Base-by-base conservation (phyloP, 2,113 vertebrate species). In the Oostethus manadensis region DNA sequence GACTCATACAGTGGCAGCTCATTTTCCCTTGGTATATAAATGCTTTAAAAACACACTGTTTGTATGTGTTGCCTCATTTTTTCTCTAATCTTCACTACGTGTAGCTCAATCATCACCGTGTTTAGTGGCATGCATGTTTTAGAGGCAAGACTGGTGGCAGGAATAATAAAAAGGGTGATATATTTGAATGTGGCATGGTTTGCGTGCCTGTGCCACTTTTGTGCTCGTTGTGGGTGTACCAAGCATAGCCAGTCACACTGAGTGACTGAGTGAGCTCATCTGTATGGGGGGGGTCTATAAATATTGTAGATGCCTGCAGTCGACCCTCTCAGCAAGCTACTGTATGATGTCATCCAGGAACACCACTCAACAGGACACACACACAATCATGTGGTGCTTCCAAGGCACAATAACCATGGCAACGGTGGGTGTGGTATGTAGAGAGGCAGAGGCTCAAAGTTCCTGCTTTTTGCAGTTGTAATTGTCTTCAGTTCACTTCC, bases 231-330 rank as follows among this genome's bases (percentile, higher is more conserved):
- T 66, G 58, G 66, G 40, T 66, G 51, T 64, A 65, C 54, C 58
- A 66, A 64, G 78, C 71, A 58, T 55, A 68, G 60, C 51, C 68
- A 73, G 81, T 73, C 78, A 77, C 70, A 75, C 69, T 51, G 64
- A 81, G 76, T 81, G 74, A 81, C 73, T 76, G 83, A 81, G 80
- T 85, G 84, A 84, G 86, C 78, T 88, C 84, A 85, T 87, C 80
- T 82, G 82, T 87, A 82, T 79, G 80, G 38, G 21, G 45, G 51
- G 70, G 66, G 60, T 68, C 82, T 84, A 88, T 88, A 87, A 88
- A 88, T 88, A 87, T 84, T 88, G 83, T 82, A 88, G 79, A 79
- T 83, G 77, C 79, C 77, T 82, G 83, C 77, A 87, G 81, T 76
- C 66, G 79, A 78, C 77, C 73, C 77, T 82, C 70, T 78, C 63